Conservation (phyloP, 2,113 vertebrate species). For the Balaenoptera acutorostrata region DNA sequence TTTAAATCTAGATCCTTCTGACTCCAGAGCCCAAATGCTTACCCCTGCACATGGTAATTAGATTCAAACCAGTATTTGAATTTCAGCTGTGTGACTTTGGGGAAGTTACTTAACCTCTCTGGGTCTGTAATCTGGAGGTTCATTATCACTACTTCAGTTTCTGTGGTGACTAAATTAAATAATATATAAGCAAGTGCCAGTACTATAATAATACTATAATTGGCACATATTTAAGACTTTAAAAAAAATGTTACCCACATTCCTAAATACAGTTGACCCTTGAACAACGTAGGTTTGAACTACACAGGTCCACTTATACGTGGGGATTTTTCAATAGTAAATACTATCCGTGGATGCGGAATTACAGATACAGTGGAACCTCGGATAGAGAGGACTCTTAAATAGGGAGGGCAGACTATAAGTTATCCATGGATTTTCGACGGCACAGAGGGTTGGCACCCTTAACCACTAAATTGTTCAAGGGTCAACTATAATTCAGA, state of each 20-base stretch:
- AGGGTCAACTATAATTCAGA: background rate
- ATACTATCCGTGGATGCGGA: background rate
- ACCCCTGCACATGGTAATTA: background rate
- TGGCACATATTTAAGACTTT: background rate
- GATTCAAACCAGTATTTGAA: background rate
- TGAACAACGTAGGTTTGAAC: background rate
- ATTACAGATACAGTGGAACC: background rate
- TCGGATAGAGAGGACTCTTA: background rate
- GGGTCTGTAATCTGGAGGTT: background rate
- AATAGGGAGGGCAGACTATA: background rate
- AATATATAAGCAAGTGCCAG: background rate
- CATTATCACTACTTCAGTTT: background rate
- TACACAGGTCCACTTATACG: background rate
- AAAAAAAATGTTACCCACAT: background rate
- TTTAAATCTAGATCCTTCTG: background rate
- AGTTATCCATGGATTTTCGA: background rate
- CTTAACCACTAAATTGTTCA: background rate
- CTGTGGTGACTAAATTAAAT: background rate
- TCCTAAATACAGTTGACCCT: background rate
- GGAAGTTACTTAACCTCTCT: background rate
- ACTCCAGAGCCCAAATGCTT: background rate
- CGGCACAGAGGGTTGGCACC: background rate
- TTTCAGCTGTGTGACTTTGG: background rate
- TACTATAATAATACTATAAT: background rate
- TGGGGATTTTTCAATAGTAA: background rate